phyloP scores from a whole-genome alignment of 2,888 invertebrate species.

The Taenaris catops region DNA sequence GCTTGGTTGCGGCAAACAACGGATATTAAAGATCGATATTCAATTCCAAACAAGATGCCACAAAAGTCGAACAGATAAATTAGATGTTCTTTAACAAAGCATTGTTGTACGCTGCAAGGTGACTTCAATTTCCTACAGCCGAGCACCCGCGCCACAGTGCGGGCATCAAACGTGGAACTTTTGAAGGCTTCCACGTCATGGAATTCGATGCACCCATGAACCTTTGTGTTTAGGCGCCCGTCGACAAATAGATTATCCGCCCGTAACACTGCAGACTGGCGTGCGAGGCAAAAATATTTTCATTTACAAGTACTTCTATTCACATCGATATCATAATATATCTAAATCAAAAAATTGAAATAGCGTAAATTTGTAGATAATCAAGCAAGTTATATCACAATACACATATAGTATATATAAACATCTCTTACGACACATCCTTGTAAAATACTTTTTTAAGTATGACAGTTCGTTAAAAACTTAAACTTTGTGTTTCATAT shows the following conservation, averaged over 20 bases:
- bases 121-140: slow-evolving; percentile 75
- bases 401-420: too few species aligned
- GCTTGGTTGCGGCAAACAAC: slow-evolving; percentile 9
- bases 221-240: slow-evolving; percentile 50
- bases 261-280: slow-evolving; percentile 33
- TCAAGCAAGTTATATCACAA: too few species aligned
- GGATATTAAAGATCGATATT: slow-evolving; percentile 52
- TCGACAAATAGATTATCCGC: slow-evolving; percentile 61
- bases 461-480: too few species aligned
- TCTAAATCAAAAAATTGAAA: too few species aligned
- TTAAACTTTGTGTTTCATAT: too few species aligned
- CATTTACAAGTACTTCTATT: too few species aligned
- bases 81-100: slow-evolving; percentile 76
- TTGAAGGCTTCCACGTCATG: slow-evolving; percentile 57
- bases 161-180: slow-evolving; percentile 56
- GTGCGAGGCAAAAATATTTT: too few species aligned
- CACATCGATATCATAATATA: too few species aligned
- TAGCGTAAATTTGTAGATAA: too few species aligned
- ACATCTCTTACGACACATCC: too few species aligned
- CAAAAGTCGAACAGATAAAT: slow-evolving; percentile 66
- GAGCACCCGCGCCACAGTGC: slow-evolving; percentile 44
- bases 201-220: slow-evolving; percentile 65
- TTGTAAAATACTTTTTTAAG: too few species aligned
- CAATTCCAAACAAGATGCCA: slow-evolving; percentile 65
- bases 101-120: slow-evolving; percentile 63